Percentiles rank a stretch among this genome's conserved stretches.
Evolutionary conservation across 2,113 vertebrate genomes (phyloP).

Genomic region (Mobula birostris): DNA sequence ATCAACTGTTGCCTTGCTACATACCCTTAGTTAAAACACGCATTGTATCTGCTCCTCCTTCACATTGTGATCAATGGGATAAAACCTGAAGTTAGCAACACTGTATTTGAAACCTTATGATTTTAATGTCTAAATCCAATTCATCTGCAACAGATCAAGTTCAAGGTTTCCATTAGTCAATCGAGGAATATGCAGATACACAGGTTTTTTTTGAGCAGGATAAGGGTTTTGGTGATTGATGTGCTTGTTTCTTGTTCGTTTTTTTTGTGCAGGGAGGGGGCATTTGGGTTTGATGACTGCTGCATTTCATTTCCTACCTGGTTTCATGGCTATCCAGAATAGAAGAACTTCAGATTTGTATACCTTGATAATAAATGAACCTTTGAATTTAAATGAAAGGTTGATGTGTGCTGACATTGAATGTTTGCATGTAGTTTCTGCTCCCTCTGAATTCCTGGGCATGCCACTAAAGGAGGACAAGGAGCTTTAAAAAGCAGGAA

Average conservation of each 20-base stretch:
- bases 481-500: too few species aligned
- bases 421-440: neutral
- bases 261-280: too few species aligned
- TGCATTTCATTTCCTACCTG: too few species aligned
- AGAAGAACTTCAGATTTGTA: too few species aligned
- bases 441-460: neutral
- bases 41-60: neutral
- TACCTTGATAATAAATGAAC: too few species aligned
- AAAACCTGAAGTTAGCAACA: neutral
- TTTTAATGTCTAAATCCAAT: neutral
- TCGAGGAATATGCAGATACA: neutral
- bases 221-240: too few species aligned
- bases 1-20: neutral
- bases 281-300: too few species aligned
- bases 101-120: neutral
- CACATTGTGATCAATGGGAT: neutral
- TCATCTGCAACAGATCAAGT: neutral
- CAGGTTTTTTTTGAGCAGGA: too few species aligned
- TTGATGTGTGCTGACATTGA: neutral
- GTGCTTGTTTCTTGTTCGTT: too few species aligned
- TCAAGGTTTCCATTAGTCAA: neutral
- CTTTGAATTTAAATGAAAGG: neutral
- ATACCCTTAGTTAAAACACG: neutral
- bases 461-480: neutral
- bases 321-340: neutral